A percentile compares a stretch with the other conserved stretches of the same genome.
Evolutionary conservation across 2,113 vertebrate species (phyloP).

Genomic region (Colius striatus): DNA sequence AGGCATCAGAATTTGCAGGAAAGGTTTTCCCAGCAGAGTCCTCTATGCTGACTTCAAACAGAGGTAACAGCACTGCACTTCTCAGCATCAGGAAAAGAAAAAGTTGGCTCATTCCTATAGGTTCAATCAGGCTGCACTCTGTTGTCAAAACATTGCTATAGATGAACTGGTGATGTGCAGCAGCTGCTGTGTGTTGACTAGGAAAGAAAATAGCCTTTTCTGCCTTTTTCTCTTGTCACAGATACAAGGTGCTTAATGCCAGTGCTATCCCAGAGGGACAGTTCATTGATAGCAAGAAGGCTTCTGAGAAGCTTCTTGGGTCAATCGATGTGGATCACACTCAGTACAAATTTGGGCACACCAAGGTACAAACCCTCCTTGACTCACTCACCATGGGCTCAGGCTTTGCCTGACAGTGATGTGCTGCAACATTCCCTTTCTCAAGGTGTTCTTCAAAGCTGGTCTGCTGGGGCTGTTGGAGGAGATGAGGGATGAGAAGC

Average conservation of each 20-base stretch:
- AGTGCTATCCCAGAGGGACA: conserved; percentile 89
- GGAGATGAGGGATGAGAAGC: conserved; percentile 90
- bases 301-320: conserved; percentile 86
- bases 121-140: background rate
- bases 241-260: conserved; percentile 85
- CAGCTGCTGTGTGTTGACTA: background rate
- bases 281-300: conserved; percentile 90
- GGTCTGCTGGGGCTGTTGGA: conserved; percentile 86
- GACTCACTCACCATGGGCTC: no score
- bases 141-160: background rate
- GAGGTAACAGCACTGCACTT: conserved; percentile 72
- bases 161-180: background rate
- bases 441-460: conserved; percentile 90
- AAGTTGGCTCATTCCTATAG: background rate
- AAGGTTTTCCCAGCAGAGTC: conserved; percentile 32
- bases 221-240: background rate
- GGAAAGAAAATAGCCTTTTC: background rate
- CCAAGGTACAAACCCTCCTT: no score
- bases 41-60: conserved; percentile 86
- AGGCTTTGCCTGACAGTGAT: no score
- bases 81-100: background rate
- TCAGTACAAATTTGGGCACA: no score
- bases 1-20: conserved; percentile 55
- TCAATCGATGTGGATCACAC: conserved; percentile 86
- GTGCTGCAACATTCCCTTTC: background rate